These are phyloP conservation scores for Ectemnius cavifrons DNA, from an alignment of 2,888 invertebrate species.

Conservation along the genomic window DNA sequence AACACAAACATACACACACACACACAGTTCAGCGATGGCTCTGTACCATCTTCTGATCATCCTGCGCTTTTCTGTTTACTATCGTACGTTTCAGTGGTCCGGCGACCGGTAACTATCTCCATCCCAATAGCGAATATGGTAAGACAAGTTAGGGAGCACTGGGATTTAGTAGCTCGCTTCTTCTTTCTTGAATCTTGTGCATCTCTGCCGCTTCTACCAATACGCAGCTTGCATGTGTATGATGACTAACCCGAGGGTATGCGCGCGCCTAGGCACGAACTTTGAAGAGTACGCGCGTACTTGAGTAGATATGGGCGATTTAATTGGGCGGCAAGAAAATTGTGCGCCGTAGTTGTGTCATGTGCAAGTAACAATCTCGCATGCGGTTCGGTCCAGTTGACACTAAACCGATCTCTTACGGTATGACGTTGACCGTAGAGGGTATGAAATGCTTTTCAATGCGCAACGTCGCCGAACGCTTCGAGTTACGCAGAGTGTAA, in stretches of 20 bases:
- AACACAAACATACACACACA: too few relatives aligned
- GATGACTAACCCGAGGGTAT: constrained; percentile 28
- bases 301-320: background rate
- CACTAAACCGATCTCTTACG: constrained; percentile 7
- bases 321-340: background rate
- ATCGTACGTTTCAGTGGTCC: constrained; percentile 78
- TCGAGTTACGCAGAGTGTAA: background rate
- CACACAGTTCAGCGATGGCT: constrained; percentile 8
- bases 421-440: background rate
- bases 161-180: constrained; percentile 57
- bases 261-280: constrained; percentile 4
- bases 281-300: constrained; percentile 9
- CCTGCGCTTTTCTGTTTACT: constrained; percentile 72
- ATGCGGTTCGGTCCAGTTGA: constrained; percentile 38
- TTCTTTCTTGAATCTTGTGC: constrained; percentile 39
- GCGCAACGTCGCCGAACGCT: constrained; percentile 32
- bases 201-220: constrained; percentile 48
- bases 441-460: background rate
- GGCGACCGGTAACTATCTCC: constrained; percentile 77
- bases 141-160: constrained; percentile 72
- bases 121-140: constrained; percentile 78
- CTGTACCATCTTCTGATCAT: constrained; percentile 25
- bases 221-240: constrained; percentile 48
- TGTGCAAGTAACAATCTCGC: constrained; percentile 34
- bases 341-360: background rate